Evolutionary conservation across 2,797 vertebrate genomes (phyloP).

Genomic region (Echiichthys vipera): DNA sequence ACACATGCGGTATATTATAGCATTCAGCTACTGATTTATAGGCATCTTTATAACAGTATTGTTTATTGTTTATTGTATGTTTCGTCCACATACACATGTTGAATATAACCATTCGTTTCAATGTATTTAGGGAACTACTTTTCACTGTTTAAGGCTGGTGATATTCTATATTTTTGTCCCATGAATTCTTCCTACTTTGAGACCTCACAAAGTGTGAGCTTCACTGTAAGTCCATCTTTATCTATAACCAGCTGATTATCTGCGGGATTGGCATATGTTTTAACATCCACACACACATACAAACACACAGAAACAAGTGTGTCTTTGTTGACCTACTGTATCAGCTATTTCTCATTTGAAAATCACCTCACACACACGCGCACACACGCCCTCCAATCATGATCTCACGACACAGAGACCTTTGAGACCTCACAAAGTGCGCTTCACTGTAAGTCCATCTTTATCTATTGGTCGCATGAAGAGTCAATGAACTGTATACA

Average conservation of each 20-base stretch:
- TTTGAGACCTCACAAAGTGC: no score
- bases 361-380: background rate
- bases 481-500: background rate
- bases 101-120: background rate
- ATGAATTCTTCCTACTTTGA: no score
- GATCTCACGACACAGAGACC: no score
- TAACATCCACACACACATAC: background rate
- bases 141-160: background rate
- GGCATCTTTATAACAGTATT: background rate
- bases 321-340: background rate
- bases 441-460: no score
- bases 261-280: background rate
- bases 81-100: background rate
- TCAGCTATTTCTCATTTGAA: conserved; percentile 14
- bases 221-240: no score
- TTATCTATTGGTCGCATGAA: background rate
- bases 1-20: background rate
- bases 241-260: conserved; percentile 28
- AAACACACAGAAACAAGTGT: background rate
- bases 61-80: background rate
- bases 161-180: background rate
- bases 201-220: no score
- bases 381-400: conserved; percentile 2
- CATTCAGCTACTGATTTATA: background rate
- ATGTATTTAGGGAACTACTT: background rate